Evolutionary conservation across 2,888 invertebrate genomes (phyloP), one percentile per base, ranked within the genome.

Genomic region (Pachliopta kotzebuea): DNA sequence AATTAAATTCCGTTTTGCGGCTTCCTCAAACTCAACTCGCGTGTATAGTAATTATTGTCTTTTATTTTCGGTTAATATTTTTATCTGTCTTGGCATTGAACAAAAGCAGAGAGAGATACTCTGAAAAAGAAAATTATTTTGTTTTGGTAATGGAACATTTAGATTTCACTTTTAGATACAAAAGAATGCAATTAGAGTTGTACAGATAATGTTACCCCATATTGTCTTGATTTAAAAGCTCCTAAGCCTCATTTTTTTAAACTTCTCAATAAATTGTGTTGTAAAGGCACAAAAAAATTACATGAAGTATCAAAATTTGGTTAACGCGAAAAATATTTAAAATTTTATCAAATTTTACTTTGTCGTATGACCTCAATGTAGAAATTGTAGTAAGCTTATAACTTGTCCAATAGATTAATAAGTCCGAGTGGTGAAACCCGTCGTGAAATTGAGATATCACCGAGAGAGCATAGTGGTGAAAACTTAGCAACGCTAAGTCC

Each of bases 1-100:
- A 91, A 91, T 91, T 91, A 90, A 90, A 90, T 91, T 91, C 90
- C 90, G 87, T 90, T 90, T 88, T 89, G 90, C 82, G 88, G 90
- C 84, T 90, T 89, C 85, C 88, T 85, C 86, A 87, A 88, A 88
- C 88, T 89, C 85, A 78, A 84, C 88, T 87, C 80, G 79, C 84
- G 82, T 83, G 83, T 83, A 84, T 89, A 87, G 89, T 89, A 86
- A 90, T 89, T 87, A 87, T 87, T 80, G 81, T 78, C 80, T 72
- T 83, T 85, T 85, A 80, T 71, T 78, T 81, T 45, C 24, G 24
- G 54, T 20, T 7, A 2, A 17, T 56, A 21, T 42, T 56, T 56
- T 37, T 56, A 45, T 14, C 21, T 0, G 11, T 52, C 42, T 56
- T 26, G 21, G 23, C 17, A 50, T 49, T 23, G 6, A 6, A 23